These are phyloP conservation scores for Tyrophagus putrescentiae DNA, from an alignment of 1,140 invertebrate genomes.

Conservation along the genomic window DNA sequence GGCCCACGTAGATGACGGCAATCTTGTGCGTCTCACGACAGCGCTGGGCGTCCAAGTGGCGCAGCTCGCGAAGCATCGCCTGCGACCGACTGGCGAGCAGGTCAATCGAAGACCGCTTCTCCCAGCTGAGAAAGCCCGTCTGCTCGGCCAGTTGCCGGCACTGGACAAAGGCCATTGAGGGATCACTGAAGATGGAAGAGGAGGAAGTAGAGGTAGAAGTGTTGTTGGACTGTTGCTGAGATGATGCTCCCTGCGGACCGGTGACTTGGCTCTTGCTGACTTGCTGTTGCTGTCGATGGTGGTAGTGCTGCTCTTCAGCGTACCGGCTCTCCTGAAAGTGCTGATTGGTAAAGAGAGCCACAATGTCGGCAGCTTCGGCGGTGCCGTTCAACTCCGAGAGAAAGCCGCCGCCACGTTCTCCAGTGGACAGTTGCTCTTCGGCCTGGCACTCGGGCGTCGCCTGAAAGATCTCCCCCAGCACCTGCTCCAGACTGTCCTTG, in stretches of 20 bases:
- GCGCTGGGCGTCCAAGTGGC: constrained; percentile 72
- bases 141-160: constrained; percentile 76
- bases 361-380: constrained; percentile 32
- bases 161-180: constrained; percentile 47
- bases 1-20: constrained; percentile 92
- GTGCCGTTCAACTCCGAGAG: background rate
- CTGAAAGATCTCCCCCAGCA: constrained; percentile 74
- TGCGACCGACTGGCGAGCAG: constrained; percentile 68
- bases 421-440: background rate
- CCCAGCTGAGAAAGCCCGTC: constrained; percentile 65
- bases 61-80: constrained; percentile 69
- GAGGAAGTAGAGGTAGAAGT: constrained; percentile 32
- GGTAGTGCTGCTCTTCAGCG: constrained; percentile 2
- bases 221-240: constrained; percentile 26
- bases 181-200: constrained; percentile 23
- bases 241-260: too few species aligned
- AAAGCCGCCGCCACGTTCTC: background rate
- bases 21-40: constrained; percentile 92
- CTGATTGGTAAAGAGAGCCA: constrained; percentile 31
- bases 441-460: constrained; percentile 74
- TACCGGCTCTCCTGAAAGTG: constrained; percentile 24
- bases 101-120: constrained; percentile 65
- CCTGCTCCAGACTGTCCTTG: constrained; percentile 30
- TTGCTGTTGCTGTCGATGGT: background rate
- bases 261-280: too few species aligned